A percentile compares a stretch with the other conserved stretches of the same genome.
phyloP scores from a whole-genome alignment of 2,797 vertebrate genomes.

The Hafferia zeledoni region DNA sequence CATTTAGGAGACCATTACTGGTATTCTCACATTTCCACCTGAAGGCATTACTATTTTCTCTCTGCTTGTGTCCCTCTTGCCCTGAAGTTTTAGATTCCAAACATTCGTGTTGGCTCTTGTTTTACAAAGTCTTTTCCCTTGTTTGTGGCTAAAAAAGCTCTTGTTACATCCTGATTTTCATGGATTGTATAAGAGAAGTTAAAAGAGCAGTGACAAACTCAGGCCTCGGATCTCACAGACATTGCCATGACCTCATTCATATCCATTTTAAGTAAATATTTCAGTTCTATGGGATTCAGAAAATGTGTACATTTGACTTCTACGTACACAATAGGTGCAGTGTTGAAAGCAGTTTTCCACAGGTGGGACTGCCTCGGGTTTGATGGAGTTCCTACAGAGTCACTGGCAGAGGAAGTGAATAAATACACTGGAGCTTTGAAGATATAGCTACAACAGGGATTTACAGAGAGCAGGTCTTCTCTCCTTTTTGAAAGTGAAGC shows the following conservation, averaged over 20 bases:
- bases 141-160: neutral
- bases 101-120: neutral
- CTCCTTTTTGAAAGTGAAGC: neutral
- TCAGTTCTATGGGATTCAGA: neutral
- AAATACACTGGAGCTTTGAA: neutral
- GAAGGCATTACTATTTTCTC: neutral
- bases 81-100: neutral
- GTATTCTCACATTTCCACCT: neutral
- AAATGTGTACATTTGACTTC: neutral
- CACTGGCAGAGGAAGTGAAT: neutral
- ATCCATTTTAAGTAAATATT: neutral
- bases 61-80: neutral
- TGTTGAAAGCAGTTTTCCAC: neutral
- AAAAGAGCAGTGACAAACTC: neutral
- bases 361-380: neutral
- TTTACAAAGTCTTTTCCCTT: neutral
- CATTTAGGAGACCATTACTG: neutral
- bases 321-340: neutral
- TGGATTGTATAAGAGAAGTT: neutral
- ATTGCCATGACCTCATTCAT: rapidly evolving
- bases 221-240: neutral
- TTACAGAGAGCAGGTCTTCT: neutral
- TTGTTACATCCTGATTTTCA: neutral
- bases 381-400: neutral
- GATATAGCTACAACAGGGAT: neutral